Evolutionary conservation across 1,140 invertebrate species (phyloP).

Genomic region (Macrostomum lignano): DNA sequence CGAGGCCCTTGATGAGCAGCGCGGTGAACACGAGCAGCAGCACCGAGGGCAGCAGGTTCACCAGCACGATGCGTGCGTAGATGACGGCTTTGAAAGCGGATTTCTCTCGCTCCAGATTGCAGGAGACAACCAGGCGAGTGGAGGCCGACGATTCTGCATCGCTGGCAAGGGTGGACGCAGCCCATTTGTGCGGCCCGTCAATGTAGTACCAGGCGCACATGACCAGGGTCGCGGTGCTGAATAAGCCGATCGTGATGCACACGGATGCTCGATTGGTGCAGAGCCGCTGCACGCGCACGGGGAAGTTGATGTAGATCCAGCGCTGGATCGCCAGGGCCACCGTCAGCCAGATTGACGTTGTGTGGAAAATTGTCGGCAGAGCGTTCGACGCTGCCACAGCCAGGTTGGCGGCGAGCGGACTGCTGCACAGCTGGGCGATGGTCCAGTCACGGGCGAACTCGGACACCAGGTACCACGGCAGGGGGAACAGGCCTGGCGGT

Average conservation of each 20-base stretch:
- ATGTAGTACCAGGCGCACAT: neutral
- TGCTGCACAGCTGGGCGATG: too few relatives aligned
- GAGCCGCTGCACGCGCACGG: constrained; percentile 40
- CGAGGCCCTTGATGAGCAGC: constrained; percentile 45
- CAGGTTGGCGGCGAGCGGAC: too few relatives aligned
- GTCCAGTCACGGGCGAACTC: too few relatives aligned
- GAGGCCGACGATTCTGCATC: neutral
- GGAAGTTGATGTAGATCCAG: constrained; percentile 48
- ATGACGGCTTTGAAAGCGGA: neutral
- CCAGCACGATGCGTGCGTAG: neutral
- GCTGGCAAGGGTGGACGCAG: neutral
- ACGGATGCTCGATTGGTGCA: neutral
- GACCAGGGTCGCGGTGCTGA: neutral
- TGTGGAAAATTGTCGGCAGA: constrained; percentile 58
- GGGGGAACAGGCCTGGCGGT: too few relatives aligned
- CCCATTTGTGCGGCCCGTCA: neutral
- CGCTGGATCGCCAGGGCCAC: constrained; percentile 53
- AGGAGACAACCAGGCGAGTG: neutral
- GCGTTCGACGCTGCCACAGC: too few relatives aligned
- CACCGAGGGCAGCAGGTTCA: neutral
- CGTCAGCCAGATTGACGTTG: constrained; percentile 59
- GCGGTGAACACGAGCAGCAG: constrained; percentile 31
- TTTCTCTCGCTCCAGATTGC: neutral
- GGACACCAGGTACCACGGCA: too few relatives aligned
- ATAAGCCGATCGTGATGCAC: neutral